These are phyloP conservation scores for Butorides virescens DNA, from an alignment of 2,113 vertebrate genomes.

Conservation along the genomic window DNA sequence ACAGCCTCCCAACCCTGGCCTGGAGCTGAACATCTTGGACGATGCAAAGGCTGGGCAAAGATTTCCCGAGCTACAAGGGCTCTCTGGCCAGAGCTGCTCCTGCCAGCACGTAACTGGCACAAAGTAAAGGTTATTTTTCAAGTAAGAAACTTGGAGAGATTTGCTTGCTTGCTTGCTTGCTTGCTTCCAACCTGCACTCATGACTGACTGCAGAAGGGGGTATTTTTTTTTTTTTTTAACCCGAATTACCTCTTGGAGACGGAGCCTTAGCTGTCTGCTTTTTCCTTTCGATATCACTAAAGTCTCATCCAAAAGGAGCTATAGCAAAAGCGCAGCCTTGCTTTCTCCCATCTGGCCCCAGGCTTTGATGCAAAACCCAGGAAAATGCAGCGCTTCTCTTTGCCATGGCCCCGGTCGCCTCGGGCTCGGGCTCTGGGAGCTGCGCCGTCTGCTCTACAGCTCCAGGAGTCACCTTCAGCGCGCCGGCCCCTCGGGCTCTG, in stretches of 20 bases:
- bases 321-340: fast-evolving
- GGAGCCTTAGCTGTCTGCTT: background rate
- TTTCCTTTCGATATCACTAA: background rate
- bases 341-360: fast-evolving
- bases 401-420: fast-evolving
- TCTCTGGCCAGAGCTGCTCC: background rate
- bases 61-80: background rate
- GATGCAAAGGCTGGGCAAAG: background rate
- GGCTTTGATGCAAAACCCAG: background rate
- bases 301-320: background rate
- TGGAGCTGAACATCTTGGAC: fast-evolving
- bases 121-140: background rate
- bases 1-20: background rate
- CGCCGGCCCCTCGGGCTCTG: background rate
- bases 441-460: background rate
- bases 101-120: background rate
- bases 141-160: background rate
- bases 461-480: constrained; percentile 45
- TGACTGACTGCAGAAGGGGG: background rate
- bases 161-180: background rate
- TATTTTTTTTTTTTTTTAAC: background rate
- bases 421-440: background rate
- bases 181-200: background rate
- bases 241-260: background rate
- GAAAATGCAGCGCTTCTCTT: background rate